Conservation (phyloP, 2,888 invertebrate genomes). For the Drosophila anomalata region DNA sequence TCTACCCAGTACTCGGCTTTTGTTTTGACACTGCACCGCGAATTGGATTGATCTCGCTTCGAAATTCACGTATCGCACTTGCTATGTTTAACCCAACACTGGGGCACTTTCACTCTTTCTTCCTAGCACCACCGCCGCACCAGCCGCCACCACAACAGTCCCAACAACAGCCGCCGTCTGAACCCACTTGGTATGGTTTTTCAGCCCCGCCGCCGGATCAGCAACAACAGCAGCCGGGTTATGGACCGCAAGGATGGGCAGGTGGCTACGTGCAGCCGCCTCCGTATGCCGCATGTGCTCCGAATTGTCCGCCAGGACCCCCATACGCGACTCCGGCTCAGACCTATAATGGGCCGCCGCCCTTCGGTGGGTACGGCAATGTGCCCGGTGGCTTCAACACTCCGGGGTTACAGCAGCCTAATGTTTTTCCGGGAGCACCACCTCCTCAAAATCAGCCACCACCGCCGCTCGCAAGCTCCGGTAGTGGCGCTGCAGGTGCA, state of each 20-base stretch:
- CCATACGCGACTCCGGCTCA: slow-evolving; percentile 58
- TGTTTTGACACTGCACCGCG: slow-evolving; percentile 57
- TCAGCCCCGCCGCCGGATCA: slow-evolving; percentile 76
- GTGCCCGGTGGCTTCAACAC: slow-evolving; percentile 72
- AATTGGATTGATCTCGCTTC: slow-evolving; percentile 45
- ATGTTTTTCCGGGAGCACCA: slow-evolving; percentile 54
- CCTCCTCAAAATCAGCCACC: slow-evolving; percentile 50
- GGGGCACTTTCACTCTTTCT: slow-evolving; percentile 37
- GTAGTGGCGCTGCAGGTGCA: slow-evolving; percentile 52
- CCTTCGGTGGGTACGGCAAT: slow-evolving; percentile 66
- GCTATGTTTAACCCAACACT: slow-evolving; percentile 34
- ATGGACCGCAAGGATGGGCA: slow-evolving; percentile 65
- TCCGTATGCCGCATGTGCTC: slow-evolving; percentile 62
- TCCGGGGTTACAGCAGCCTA: slow-evolving; percentile 64
- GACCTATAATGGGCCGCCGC: slow-evolving; percentile 53
- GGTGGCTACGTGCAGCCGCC: slow-evolving; percentile 76
- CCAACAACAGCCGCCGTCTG: slow-evolving; percentile 52
- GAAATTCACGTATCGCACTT: slow-evolving; percentile 54
- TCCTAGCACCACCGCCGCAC: slow-evolving; percentile 66
- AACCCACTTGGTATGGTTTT: slow-evolving; percentile 81
- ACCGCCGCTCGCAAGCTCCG: slow-evolving; percentile 29
- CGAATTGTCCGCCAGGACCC: slow-evolving; percentile 54
- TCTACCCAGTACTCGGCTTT: slow-evolving; percentile 77
- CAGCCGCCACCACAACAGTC: slow-evolving; percentile 53
- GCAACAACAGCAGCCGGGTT: slow-evolving; percentile 62